A percentile compares a stretch with the other conserved stretches of the same genome.
These are phyloP conservation scores for Myotis vivesi DNA, from an alignment of 2,797 vertebrate genomes.

Conservation along the genomic window DNA sequence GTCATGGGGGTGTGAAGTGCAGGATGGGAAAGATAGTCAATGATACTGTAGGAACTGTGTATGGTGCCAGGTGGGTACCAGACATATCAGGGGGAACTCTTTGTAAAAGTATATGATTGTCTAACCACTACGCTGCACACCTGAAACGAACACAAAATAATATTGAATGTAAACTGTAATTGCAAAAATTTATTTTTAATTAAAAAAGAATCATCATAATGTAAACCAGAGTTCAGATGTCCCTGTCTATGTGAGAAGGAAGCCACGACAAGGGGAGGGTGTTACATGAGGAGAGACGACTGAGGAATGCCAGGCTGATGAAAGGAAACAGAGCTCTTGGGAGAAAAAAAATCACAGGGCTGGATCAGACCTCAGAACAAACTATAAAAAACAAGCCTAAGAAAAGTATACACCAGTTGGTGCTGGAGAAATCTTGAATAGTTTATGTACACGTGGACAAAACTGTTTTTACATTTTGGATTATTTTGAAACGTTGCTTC, in stretches of 20 bases:
- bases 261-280: neutral
- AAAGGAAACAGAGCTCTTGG: neutral
- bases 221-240: neutral
- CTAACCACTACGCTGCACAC: neutral
- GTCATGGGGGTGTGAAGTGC: neutral
- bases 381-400: neutral
- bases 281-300: neutral
- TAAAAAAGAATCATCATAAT: neutral
- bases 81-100: neutral
- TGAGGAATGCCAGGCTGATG: neutral
- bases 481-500: conserved; percentile 67
- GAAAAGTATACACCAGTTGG: neutral
- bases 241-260: neutral
- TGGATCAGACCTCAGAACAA: neutral
- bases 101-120: neutral
- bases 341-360: neutral
- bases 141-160: neutral
- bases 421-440: conserved; percentile 74
- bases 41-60: neutral
- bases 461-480: conserved; percentile 67
- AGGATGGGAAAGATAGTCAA: neutral
- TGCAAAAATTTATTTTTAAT: neutral
- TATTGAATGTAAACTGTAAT: neutral
- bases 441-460: conserved; percentile 60
- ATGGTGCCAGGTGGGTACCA: neutral